Evolutionary conservation across 2,113 vertebrate species (phyloP).

Genomic region (Mesembrinibis cayennensis): DNA sequence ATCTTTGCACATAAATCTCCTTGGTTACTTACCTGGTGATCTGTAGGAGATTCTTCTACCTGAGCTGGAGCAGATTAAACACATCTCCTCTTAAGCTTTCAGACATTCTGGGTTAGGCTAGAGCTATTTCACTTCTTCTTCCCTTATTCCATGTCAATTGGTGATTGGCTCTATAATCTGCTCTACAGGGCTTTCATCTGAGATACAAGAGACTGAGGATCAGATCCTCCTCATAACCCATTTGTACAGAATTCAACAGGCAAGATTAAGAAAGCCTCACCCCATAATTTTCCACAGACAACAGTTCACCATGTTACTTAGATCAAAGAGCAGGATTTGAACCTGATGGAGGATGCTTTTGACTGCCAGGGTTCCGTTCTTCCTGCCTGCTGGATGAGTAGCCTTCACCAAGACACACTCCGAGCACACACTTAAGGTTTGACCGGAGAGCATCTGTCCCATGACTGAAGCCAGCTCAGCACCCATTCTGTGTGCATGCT

Average conservation of each 20-base stretch:
- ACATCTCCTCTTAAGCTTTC: neutral
- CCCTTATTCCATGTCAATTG: neutral
- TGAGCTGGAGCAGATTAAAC: neutral
- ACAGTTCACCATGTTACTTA: neutral
- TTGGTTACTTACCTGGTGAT: neutral
- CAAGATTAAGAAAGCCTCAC: neutral
- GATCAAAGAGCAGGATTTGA: neutral
- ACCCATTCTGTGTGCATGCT: neutral
- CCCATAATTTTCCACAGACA: neutral
- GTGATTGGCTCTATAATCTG: neutral
- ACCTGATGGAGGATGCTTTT: neutral
- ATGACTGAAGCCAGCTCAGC: neutral
- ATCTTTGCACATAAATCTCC: neutral
- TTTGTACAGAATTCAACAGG: neutral
- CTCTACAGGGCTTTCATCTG: neutral
- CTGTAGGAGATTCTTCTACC: neutral
- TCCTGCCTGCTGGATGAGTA: neutral
- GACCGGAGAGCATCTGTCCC: fast-evolving
- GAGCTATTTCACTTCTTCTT: neutral
- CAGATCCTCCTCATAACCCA: neutral
- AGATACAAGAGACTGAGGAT: neutral
- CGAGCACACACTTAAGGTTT: neutral
- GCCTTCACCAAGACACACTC: neutral
- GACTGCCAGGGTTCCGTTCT: neutral
- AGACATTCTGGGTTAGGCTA: neutral